Evolutionary conservation across 23 tunicate genomes (phyloP), one percentile per base, ranked within the genome.

Genomic region (Oikopleura dioica): DNA sequence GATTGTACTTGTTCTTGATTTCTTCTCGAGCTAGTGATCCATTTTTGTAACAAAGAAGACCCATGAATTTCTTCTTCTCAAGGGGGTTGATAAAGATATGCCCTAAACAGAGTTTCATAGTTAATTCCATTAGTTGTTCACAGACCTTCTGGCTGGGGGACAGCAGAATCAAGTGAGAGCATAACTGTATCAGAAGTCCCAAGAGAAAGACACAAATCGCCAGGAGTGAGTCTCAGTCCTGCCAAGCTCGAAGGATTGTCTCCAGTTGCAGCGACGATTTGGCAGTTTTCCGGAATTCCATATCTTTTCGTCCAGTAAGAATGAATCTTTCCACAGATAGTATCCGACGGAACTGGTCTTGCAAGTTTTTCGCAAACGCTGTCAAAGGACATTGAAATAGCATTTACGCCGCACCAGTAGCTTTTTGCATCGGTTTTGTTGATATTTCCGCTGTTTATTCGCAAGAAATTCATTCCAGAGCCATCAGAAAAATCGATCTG

Each of bases 111-210:
- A n/a, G n/a, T n/a, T n/a, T n/a, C n/a, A n/a, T n/a, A n/a, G n/a
- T n/a, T n/a, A n/a, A n/a, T n/a, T n/a, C n/a, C n/a, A n/a, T n/a
- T n/a, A n/a, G n/a, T n/a, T n/a, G n/a, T n/a, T n/a, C n/a, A n/a
- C n/a, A n/a, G n/a, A 30, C 95, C 95, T 81, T 84, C 88, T 38
- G 69, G 12, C 0, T 81, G 58, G 0, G 88, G 88, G 37, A 50
- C 79, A 29, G 95, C 88, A 1, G 81, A 80, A 67, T 88, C 88
- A 35, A 88, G 59, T 85, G 85, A 88, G 79, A 88, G 69, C 38
- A 84, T 79, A 26, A 88, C 38, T 16, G 95, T 88, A 76, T 88
- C 95, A 35, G 95, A 88, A 35, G 95, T 88, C 32, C 95, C 95
- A 34, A 88, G 72, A 59, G 85, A 81, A 1, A 88, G 85, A 16